phyloP scores from a whole-genome alignment of 1,140 invertebrate genomes.

The Protaetia brevitarsis region DNA sequence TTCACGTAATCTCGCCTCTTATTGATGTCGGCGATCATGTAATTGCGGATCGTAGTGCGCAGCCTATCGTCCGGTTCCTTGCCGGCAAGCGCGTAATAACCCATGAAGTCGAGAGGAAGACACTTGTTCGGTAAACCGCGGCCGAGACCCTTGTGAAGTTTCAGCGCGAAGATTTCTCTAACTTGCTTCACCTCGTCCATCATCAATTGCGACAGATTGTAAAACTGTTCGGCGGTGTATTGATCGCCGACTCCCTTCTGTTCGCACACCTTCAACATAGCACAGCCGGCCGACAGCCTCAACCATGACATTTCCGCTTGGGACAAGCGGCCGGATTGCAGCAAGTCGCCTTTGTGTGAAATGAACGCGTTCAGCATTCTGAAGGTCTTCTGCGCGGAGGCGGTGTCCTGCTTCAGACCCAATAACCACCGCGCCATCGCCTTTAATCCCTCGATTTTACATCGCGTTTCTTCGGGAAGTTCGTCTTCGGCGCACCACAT shows the following conservation, averaged over 20 bases:
- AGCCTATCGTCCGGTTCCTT: constrained; percentile 73
- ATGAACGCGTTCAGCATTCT: constrained; percentile 54
- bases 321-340: constrained; percentile 70
- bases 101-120: constrained; percentile 95
- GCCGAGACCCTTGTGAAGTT: constrained; percentile 85
- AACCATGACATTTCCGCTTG: constrained; percentile 91
- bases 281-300: constrained; percentile 84
- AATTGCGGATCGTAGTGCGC: constrained; percentile 51
- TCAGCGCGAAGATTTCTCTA: constrained; percentile 82
- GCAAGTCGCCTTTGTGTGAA: constrained; percentile 65
- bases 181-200: constrained; percentile 88
- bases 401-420: constrained; percentile 82
- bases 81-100: constrained; percentile 85
- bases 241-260: constrained; percentile 94
- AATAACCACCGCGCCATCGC: constrained; percentile 94
- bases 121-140: constrained; percentile 82
- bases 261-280: constrained; percentile 95
- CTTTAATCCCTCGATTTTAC: constrained; percentile 93
- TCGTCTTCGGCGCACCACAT: constrained; percentile 87
- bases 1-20: constrained; percentile 90
- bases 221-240: constrained; percentile 91
- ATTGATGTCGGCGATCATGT: constrained; percentile 82
- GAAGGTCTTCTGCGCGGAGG: constrained; percentile 92
- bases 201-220: constrained; percentile 87
- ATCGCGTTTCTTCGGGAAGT: constrained; percentile 85